A percentile compares a stretch with the other conserved stretches of the same genome.
Evolutionary conservation across 2,113 vertebrate genomes (phyloP).

Genomic region (Periophthalmodon schlosseri): DNA sequence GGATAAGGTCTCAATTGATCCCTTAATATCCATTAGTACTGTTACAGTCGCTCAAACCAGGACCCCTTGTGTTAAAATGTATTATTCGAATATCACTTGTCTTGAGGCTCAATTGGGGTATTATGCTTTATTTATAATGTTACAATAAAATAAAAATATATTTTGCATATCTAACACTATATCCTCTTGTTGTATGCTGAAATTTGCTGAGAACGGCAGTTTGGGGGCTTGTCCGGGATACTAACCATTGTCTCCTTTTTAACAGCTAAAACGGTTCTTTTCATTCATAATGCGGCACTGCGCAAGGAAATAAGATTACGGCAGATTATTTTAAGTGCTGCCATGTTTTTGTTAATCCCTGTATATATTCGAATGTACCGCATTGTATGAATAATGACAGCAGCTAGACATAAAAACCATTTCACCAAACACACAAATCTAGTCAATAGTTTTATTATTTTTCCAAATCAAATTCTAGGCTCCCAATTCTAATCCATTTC

Average conservation of each 20-base stretch:
- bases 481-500: conserved; percentile 14
- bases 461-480: conserved; percentile 21
- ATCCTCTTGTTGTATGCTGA: not conserved
- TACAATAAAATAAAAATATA: not conserved
- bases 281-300: conserved; percentile 2
- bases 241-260: not conserved
- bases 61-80: not conserved
- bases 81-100: not conserved
- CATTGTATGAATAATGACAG: not conserved
- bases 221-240: not conserved
- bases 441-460: conserved; percentile 19
- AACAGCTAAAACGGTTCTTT: not conserved
- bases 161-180: not conserved
- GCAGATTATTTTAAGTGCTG: conserved; percentile 9
- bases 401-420: conserved; percentile 12
- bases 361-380: not conserved
- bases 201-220: not conserved
- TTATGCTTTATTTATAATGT: not conserved
- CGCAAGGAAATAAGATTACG: conserved; percentile 4
- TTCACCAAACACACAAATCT: conserved; percentile 4
- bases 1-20: not conserved
- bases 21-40: not conserved
- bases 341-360: conserved; percentile 10
- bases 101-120: not conserved
- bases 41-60: not conserved